These are phyloP conservation scores for Harpagifer antarcticus DNA, from an alignment of 2,797 vertebrate species.

Conservation along the genomic window DNA sequence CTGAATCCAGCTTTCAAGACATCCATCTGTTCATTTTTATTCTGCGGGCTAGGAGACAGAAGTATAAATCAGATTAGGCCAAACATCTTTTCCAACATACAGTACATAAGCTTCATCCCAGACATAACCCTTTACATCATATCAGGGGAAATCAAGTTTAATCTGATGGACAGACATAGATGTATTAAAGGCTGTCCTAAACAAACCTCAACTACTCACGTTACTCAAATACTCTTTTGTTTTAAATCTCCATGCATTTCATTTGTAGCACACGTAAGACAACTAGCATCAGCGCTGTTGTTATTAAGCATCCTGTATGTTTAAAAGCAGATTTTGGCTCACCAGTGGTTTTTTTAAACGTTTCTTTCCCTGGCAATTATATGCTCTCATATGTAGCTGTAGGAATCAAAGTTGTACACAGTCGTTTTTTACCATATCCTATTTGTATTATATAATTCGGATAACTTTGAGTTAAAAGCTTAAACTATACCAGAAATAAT, in stretches of 20 bases:
- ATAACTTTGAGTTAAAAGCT: not conserved
- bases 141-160: slow-evolving; percentile 36
- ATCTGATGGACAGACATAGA: slow-evolving; percentile 45
- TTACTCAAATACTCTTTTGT: not conserved
- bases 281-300: slow-evolving; percentile 6
- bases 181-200: slow-evolving; percentile 24
- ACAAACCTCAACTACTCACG: slow-evolving; percentile 21
- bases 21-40: slow-evolving; percentile 50
- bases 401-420: not conserved
- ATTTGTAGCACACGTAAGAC: slow-evolving; percentile 17
- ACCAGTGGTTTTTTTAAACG: not conserved
- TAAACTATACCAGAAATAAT: not conserved
- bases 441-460: not conserved
- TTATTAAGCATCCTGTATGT: not conserved
- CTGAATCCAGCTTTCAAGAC: slow-evolving; percentile 53
- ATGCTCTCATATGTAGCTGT: not conserved
- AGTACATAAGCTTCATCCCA: slow-evolving; percentile 35
- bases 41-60: slow-evolving; percentile 29
- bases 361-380: not conserved
- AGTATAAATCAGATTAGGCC: slow-evolving; percentile 25
- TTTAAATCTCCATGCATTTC: slow-evolving; percentile 23
- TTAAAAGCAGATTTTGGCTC: not conserved
- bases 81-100: slow-evolving; percentile 28
- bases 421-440: not conserved
- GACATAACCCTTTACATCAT: slow-evolving; percentile 40